These are phyloP conservation scores for Sminthopsis crassicaudata DNA, from an alignment of 2,113 vertebrate genomes.

Conservation along the genomic window DNA sequence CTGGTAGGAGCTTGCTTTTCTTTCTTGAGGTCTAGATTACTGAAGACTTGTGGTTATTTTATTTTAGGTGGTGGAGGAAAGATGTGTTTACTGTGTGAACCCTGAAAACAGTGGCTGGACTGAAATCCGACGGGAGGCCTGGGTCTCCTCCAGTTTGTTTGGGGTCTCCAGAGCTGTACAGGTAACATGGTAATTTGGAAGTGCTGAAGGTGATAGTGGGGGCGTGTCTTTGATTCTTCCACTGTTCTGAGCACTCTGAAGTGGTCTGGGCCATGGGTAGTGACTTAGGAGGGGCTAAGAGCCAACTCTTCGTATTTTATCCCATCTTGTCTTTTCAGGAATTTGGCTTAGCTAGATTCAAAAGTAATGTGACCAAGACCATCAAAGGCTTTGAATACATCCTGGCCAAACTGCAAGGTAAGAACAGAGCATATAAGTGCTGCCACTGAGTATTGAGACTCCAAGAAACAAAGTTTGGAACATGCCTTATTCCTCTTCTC, in stretches of 20 bases:
- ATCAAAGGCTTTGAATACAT: slow-evolving; percentile 97
- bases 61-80: slow-evolving; percentile 92
- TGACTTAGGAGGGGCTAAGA: neutral
- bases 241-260: neutral
- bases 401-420: slow-evolving; percentile 97
- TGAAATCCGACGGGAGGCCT: slow-evolving; percentile 94
- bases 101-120: slow-evolving; percentile 94
- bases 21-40: neutral
- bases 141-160: slow-evolving; percentile 95
- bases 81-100: slow-evolving; percentile 92
- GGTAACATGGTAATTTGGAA: slow-evolving; percentile 83
- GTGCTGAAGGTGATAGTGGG: neutral
- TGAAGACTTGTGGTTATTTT: neutral
- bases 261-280: neutral
- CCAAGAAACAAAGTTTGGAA: neutral
- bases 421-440: neutral
- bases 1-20: neutral
- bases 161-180: slow-evolving; percentile 95
- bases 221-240: neutral
- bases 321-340: slow-evolving; percentile 85
- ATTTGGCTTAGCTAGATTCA: slow-evolving; percentile 97
- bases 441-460: neutral
- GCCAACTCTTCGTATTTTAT: neutral
- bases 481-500: neutral
- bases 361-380: slow-evolving; percentile 95